Evolutionary conservation across 2,113 vertebrate genomes (phyloP).

Genomic region (Peromyscus californicus): DNA sequence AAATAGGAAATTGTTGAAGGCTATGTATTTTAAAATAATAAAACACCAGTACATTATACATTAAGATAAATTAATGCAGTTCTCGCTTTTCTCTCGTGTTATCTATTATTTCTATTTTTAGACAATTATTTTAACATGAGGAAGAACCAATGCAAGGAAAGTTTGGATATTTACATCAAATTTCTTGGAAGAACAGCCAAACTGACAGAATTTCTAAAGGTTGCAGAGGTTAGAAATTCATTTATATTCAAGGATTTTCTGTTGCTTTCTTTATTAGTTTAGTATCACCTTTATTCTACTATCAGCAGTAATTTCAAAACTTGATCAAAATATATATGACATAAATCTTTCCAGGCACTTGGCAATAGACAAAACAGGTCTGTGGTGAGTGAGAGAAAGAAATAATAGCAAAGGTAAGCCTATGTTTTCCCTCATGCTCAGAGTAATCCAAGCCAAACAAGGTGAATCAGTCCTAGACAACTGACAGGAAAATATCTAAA

Average conservation of each 20-base stretch:
- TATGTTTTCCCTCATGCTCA: not conserved
- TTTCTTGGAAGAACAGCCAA: constrained; percentile 89
- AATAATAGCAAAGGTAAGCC: not conserved
- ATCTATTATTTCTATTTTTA: constrained; percentile 77
- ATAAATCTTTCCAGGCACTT: not conserved
- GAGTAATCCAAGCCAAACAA: not conserved
- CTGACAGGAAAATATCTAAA: not conserved
- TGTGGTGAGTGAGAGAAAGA: not conserved
- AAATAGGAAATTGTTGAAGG: constrained; percentile 27
- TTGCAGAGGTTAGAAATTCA: constrained; percentile 86
- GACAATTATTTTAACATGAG: constrained; percentile 91
- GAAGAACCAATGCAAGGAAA: constrained; percentile 90
- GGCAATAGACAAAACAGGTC: not conserved
- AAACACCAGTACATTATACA: not conserved
- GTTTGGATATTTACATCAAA: constrained; percentile 91
- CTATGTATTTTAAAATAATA: constrained; percentile 26
- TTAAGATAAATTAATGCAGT: not conserved
- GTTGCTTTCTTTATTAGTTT: constrained; percentile 73
- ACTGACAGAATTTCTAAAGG: constrained; percentile 89
- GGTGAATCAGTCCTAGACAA: not conserved
- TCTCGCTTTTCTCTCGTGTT: not conserved
- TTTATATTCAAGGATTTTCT: not conserved
- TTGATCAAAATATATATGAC: not conserved
- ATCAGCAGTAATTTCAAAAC: not conserved
- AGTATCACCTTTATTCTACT: constrained; percentile 13